A percentile compares a stretch with the other conserved stretches of the same genome.
Evolutionary conservation across 2,113 vertebrate species (phyloP).

Genomic region (Solenodon paradoxus): DNA sequence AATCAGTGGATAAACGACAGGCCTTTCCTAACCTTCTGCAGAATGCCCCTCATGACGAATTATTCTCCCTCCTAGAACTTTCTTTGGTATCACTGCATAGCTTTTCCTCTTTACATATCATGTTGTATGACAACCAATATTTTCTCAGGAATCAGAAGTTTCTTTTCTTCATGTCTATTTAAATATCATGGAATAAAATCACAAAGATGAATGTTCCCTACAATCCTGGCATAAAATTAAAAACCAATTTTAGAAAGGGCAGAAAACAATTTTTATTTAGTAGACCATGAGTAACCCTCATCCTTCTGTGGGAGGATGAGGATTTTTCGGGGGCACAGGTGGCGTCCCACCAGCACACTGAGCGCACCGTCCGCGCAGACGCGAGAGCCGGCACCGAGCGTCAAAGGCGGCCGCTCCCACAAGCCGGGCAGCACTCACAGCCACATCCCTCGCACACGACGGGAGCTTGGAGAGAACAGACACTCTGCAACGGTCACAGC

Average conservation of each 20-base stretch:
- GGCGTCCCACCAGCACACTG: no score
- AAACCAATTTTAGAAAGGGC: neutral
- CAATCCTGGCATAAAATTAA: neutral
- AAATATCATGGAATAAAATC: neutral
- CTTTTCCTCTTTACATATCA: neutral
- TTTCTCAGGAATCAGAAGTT: neutral
- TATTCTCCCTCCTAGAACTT: neutral
- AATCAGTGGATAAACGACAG: neutral
- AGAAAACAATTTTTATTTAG: neutral
- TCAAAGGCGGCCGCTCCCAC: no score
- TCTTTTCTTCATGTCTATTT: neutral
- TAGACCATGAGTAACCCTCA: no score
- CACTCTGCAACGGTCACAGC: neutral
- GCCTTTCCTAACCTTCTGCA: neutral
- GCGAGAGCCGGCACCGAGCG: no score
- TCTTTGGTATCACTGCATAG: neutral
- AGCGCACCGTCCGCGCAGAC: no score
- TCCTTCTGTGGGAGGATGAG: no score
- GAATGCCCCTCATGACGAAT: neutral
- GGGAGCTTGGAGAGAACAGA: neutral
- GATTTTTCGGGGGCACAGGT: no score
- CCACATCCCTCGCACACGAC: no score
- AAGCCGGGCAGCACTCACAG: no score
- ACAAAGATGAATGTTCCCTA: neutral
- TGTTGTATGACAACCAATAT: neutral